Evolutionary conservation across 2,113 vertebrate species (phyloP), one percentile per base, ranked within the genome.

Genomic region (Xenopus laevis): DNA sequence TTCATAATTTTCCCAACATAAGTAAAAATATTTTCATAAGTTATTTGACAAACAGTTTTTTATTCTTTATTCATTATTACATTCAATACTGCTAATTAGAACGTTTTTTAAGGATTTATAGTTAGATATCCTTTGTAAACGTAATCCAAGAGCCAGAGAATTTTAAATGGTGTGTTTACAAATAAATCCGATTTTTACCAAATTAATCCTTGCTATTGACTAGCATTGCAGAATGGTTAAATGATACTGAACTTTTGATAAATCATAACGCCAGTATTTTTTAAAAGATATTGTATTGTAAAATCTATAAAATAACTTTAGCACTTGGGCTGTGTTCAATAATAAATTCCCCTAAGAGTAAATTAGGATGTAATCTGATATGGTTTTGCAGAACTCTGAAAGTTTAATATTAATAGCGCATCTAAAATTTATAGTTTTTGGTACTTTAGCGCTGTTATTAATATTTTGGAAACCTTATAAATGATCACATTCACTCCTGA

Each of bases 231-330:
- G 68, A 74, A 67, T 20, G 23, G 65, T 75, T 75, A 75, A 75
- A 62, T 33, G 16, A 59, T 65, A 50, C 46, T 21, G 47, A 20
- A 27, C 73, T 44, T 68, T 68, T 75, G 57, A 75, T 67, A 75
- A 68, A 75, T 75, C 30, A 27, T 62, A n/a, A 68, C 68, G 58
- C 57, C 65, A 68, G 73, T 68, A 75, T 75, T 68, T 75, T n/a
- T 68, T 68, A 75, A 75, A 75, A 62, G 65, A 75, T 75, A 75
- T 75, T 62, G 57, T 65, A 75, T 61, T 75, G 57, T 75, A 75
- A 68, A 68, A 75, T 75, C 73, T 7, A 75, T 75, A 62, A 75
- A 57, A 58, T 75, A 75, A 75, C 65, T 75, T 75, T 75, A 75
- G 73, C 65, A 75, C 73, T 68, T 62, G 73, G 73, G 66, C 68